Base-by-base conservation (phyloP, 2,797 vertebrate species). In the Pseudochaenichthys georgianus region DNA sequence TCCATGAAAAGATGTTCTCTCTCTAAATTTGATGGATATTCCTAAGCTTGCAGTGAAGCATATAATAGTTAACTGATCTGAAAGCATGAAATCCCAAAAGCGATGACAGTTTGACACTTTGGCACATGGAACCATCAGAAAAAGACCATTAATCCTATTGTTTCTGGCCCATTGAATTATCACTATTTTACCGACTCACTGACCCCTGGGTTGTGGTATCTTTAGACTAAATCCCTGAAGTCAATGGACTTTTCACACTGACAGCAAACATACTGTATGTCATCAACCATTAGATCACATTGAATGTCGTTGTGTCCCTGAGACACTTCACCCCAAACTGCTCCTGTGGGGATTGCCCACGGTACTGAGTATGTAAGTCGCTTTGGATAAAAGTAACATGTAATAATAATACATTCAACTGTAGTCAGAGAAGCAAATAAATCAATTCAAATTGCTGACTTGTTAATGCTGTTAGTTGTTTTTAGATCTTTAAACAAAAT, bases 221-320 rank as follows among this genome's bases (percentile, higher is more conserved):
- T 31, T 67, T 19, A 59, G 46, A 67, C 72, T 68, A 68, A 78
- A 55, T 55, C 59, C 65, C 45, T 43, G 60, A 50, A 42, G 28
- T 73, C 72, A 64, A 75, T 75, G 64, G 48, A 75, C 75, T 78
- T 66, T 78, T 13, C 23, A 17, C 54, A 15, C 19, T 16, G n/a
- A 59, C 50, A 66, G 46, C 34, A 51, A 13, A 10, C 64, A 70
- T 17, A 19, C 19, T 19, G 19, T 19, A 6, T 58, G 66, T 63
- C 21, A 38, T 9, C 34, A 38, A 38, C 34, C 34, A 38, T 38
- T 9, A 1, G 8, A 38, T 7, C 13, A 0, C 21, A 34, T 79
- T 64, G 51, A 64, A 19, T 28, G 23, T 28, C 0, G 3, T 28
- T 28, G 23, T 28, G 3, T 28, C 23, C 23, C 23, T 28, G 23